Percentiles rank a stretch among this genome's conserved stretches.
Conservation (phyloP, 2,888 invertebrate genomes). For the Aplocera efformata region DNA sequence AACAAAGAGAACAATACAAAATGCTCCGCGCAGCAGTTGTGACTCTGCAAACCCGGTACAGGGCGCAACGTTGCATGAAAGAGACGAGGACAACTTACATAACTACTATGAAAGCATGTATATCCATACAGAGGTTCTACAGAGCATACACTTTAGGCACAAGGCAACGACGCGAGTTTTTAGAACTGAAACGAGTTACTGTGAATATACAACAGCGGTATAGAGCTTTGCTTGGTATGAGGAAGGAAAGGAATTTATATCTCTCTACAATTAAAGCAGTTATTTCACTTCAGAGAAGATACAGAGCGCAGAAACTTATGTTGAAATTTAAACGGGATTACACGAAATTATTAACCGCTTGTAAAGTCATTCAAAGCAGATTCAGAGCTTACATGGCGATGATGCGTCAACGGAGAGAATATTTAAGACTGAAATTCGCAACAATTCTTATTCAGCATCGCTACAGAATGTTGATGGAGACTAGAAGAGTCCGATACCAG, state of each 20-base stretch:
- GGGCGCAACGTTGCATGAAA: conserved; percentile 52
- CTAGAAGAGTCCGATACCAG: conserved; percentile 37
- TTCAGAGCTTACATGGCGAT: conserved; percentile 47
- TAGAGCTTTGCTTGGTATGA: conserved; percentile 54
- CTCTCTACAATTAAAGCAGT: conserved; percentile 33
- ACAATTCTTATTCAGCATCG: conserved; percentile 59
- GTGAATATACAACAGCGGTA: conserved; percentile 55
- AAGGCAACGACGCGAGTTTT: conserved; percentile 44
- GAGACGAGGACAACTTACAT: conserved; percentile 53
- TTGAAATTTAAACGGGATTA: conserved; percentile 51
- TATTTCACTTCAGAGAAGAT: conserved; percentile 53
- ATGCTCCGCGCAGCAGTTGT: conserved; percentile 35
- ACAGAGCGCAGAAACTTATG: conserved; percentile 57
- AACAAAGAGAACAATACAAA: conserved; percentile 43
- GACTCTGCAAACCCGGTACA: conserved; percentile 54
- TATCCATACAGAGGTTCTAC: conserved; percentile 64
- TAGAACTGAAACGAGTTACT: conserved; percentile 34
- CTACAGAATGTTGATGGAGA: conserved; percentile 47
- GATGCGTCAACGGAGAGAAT: conserved; percentile 45
- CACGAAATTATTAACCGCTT: conserved; percentile 48
- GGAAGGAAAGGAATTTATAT: conserved; percentile 52
- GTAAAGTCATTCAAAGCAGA: conserved; percentile 59
- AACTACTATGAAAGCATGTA: conserved; percentile 46
- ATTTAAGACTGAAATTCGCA: conserved; percentile 44
- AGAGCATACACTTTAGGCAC: conserved; percentile 45